phyloP scores from a whole-genome alignment of 1,140 invertebrate species.

The Plectus sambesii region DNA sequence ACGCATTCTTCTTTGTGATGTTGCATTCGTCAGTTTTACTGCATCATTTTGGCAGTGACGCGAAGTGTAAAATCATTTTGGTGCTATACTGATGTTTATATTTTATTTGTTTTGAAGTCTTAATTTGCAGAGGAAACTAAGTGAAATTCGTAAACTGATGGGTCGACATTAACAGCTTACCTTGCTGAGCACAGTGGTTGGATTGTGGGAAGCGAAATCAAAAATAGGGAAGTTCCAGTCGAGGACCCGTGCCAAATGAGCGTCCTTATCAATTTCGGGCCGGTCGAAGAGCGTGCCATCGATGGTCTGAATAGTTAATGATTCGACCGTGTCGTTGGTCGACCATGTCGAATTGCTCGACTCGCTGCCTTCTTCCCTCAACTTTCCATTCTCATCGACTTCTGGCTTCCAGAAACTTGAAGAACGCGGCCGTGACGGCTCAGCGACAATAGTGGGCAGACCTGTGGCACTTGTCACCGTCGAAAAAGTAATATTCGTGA shows the following conservation, averaged over 20 bases:
- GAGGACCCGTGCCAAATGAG: conserved; percentile 45
- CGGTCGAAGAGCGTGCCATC: conserved; percentile 46
- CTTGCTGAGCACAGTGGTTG: conserved; percentile 52
- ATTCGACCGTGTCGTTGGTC: conserved; percentile 1
- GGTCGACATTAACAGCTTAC: conserved; percentile 49
- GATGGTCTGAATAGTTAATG: conserved; percentile 12
- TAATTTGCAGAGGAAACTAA: too few species aligned
- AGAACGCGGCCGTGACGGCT: conserved; percentile 35
- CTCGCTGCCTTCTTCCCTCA: not conserved
- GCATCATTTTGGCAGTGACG: too few species aligned
- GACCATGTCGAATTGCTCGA: not conserved
- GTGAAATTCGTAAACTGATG: too few species aligned
- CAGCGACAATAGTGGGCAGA: conserved; percentile 41
- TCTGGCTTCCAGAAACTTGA: conserved; percentile 31
- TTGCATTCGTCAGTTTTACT: too few species aligned
- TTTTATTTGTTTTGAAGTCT: too few species aligned
- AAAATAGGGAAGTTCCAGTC: conserved; percentile 57
- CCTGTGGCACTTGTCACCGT: conserved; percentile 39
- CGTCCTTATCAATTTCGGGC: conserved; percentile 39
- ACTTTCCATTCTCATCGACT: conserved; percentile 1
- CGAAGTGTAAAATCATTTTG: too few species aligned
- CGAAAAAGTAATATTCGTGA: conserved; percentile 44
- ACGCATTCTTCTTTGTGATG: too few species aligned
- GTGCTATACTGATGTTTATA: too few species aligned
- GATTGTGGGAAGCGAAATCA: conserved; percentile 48